These are phyloP conservation scores for Cladopsammia gracilis DNA, from an alignment of 64 coral and sea anemone genomes.

Conservation along the genomic window DNA sequence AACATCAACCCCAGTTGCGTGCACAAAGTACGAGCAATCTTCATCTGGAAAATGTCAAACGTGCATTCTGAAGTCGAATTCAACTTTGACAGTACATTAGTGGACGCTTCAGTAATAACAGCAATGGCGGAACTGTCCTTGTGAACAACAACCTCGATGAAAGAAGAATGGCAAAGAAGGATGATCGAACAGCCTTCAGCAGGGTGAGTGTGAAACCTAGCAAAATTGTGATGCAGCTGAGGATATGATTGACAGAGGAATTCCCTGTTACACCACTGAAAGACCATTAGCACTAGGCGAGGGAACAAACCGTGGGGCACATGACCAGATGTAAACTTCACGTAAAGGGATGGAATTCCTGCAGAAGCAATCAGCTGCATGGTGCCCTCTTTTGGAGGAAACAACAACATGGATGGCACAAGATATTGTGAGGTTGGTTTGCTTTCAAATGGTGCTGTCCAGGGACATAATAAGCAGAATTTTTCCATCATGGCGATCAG, in stretches of 20 bases:
- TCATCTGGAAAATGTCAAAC: not conserved
- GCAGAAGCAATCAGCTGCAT: not conserved
- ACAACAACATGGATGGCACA: conserved; percentile 27
- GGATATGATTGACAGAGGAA: not conserved
- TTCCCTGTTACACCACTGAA: not conserved
- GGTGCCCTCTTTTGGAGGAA: not conserved
- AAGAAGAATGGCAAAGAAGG: not conserved
- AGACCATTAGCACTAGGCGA: conserved; percentile 20
- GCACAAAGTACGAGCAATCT: not conserved
- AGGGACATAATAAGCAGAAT: conserved; percentile 15
- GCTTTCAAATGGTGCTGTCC: not conserved
- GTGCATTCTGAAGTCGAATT: no score
- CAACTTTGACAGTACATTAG: no score
- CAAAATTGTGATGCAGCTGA: not conserved
- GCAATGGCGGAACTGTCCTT: not conserved
- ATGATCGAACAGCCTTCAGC: not conserved
- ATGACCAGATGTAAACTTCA: not conserved
- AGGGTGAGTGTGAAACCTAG: not conserved
- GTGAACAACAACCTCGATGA: not conserved
- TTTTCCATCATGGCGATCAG: conserved; percentile 30
- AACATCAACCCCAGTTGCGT: not conserved
- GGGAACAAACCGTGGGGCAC: conserved; percentile 31
- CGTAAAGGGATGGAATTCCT: not conserved
- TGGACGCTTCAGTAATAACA: no score
- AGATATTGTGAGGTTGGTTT: not conserved